These are phyloP conservation scores for Muraenolepis orangiensis DNA, from an alignment of 2,797 vertebrate species.

Conservation along the genomic window DNA sequence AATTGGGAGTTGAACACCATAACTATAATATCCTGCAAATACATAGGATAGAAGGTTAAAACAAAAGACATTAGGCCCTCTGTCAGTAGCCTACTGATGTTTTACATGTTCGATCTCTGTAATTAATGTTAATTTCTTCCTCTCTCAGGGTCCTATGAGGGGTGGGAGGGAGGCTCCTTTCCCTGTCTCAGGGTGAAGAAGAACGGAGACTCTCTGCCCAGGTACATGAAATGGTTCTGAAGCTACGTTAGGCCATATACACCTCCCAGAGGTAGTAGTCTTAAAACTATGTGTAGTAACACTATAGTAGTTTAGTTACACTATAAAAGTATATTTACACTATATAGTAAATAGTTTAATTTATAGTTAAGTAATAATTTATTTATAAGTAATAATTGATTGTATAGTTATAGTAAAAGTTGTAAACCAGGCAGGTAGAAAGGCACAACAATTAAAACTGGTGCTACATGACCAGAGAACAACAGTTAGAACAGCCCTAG, in stretches of 20 bases:
- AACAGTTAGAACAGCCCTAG: too few species aligned
- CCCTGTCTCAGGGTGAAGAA: slow-evolving; percentile 86
- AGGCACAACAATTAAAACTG: too few species aligned
- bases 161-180: slow-evolving; percentile 79
- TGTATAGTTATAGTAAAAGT: too few species aligned
- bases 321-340: too few species aligned
- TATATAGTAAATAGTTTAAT: too few species aligned
- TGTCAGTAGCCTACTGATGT: background rate
- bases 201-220: slow-evolving; percentile 70
- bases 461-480: too few species aligned
- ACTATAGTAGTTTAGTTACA: too few species aligned
- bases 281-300: too few species aligned
- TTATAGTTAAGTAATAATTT: too few species aligned
- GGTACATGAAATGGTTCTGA: too few species aligned
- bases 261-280: background rate
- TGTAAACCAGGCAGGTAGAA: too few species aligned
- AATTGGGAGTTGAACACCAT: background rate
- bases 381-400: too few species aligned
- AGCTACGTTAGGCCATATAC: slow-evolving; percentile 17
- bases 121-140: background rate
- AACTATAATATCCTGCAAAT: background rate
- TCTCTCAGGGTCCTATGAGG: slow-evolving; percentile 79
- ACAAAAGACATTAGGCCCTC: background rate
- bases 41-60: background rate
- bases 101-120: background rate